Percentiles rank a stretch among this genome's conserved stretches.
Conservation (phyloP, 2,888 invertebrate genomes). For the Drosophila atripex region DNA sequence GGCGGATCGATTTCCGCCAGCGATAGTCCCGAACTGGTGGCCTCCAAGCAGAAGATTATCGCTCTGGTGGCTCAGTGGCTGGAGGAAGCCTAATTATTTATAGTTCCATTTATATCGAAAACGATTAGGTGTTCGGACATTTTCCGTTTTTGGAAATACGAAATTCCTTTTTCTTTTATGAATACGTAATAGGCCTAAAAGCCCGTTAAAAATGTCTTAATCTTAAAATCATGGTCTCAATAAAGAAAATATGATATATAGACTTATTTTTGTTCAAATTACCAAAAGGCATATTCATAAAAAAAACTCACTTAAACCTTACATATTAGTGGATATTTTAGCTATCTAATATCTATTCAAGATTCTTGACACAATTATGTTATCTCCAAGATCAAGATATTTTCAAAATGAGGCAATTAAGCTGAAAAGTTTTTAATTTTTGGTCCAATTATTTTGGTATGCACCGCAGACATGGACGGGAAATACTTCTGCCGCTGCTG, state of each 20-base stretch:
- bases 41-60: slow-evolving; percentile 62
- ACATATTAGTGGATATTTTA: no score
- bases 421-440: slow-evolving; percentile 43
- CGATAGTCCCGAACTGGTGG: slow-evolving; percentile 65
- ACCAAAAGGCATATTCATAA: no score
- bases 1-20: slow-evolving; percentile 64
- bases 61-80: slow-evolving; percentile 71
- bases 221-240: slow-evolving; percentile 2
- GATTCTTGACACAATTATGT: no score
- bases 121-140: not conserved
- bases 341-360: no score
- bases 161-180: no score
- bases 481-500: slow-evolving; percentile 43
- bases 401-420: no score
- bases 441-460: slow-evolving; percentile 55
- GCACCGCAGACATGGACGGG: slow-evolving; percentile 46
- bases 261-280: not conserved
- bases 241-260: slow-evolving; percentile 5
- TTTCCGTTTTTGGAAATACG: not conserved
- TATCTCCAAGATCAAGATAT: no score
- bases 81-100: slow-evolving; percentile 11
- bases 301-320: no score
- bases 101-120: not conserved
- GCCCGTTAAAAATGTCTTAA: not conserved
- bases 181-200: not conserved